Evolutionary conservation across 1,140 invertebrate genomes (phyloP).

Genomic region (Schlechtendalia chinensis): DNA sequence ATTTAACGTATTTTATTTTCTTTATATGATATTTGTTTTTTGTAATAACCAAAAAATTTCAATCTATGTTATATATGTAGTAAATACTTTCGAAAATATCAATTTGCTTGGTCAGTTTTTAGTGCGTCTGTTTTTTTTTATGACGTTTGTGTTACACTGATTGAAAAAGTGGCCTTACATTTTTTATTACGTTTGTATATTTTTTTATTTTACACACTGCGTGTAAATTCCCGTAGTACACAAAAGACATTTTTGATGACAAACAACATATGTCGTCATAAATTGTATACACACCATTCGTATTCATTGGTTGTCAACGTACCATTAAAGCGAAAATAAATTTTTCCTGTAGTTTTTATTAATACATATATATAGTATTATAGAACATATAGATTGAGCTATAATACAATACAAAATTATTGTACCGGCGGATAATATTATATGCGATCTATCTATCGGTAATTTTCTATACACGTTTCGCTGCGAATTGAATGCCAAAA

Average conservation of each 20-base stretch:
- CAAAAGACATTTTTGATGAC: not conserved
- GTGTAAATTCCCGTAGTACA: not conserved
- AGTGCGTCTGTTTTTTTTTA: conserved; percentile 20
- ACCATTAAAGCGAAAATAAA: too few species aligned
- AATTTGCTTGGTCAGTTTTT: conserved; percentile 11
- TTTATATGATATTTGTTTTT: not conserved
- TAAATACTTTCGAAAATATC: not conserved
- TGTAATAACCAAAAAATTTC: not conserved
- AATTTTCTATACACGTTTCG: too few species aligned
- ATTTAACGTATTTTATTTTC: not conserved
- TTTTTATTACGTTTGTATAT: conserved; percentile 2
- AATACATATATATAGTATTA: not conserved
- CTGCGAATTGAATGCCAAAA: too few species aligned
- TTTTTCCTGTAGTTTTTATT: not conserved
- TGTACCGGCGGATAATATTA: too few species aligned
- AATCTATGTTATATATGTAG: not conserved
- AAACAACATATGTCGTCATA: conserved; percentile 11
- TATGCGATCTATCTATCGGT: too few species aligned
- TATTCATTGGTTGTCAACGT: conserved; percentile 8
- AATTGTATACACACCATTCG: not conserved
- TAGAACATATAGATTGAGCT: too few species aligned
- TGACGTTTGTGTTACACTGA: not conserved
- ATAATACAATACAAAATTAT: too few species aligned
- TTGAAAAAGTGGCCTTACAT: not conserved
- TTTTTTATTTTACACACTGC: not conserved